Conservation (phyloP, 2,888 invertebrate genomes). For the Phortica magna region DNA sequence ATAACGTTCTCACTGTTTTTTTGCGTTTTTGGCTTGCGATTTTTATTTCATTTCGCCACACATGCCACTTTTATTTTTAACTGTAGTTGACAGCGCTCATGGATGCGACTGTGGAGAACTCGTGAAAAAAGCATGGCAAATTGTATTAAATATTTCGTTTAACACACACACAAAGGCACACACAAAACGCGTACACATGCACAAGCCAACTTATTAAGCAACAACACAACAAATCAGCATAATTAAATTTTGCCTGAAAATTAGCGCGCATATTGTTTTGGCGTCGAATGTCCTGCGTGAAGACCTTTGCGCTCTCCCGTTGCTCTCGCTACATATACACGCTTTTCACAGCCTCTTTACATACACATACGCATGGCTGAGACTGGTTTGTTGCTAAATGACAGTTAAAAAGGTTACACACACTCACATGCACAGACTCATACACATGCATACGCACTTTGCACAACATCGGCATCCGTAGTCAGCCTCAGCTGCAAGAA, state of each 20-base stretch:
- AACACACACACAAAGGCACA: conserved; percentile 28
- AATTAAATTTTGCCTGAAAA: conserved; percentile 66
- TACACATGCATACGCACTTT: neutral
- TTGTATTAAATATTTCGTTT: conserved; percentile 50
- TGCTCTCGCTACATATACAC: neutral
- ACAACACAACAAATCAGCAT: conserved; percentile 39
- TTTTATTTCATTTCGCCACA: conserved; percentile 56
- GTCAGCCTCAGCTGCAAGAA: neutral
- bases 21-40: conserved; percentile 39
- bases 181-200: conserved; percentile 27
- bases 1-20: too few species aligned
- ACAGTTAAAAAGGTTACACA: conserved; percentile 7
- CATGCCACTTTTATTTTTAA: conserved; percentile 37
- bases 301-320: neutral
- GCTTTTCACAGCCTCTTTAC: neutral
- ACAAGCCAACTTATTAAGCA: conserved; percentile 40
- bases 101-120: neutral
- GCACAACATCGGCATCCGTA: neutral
- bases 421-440: conserved; percentile 10
- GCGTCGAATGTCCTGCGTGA: conserved; percentile 43
- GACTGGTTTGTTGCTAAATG: conserved; percentile 20
- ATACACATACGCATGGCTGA: neutral
- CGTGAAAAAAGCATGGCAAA: conserved; percentile 45
- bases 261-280: conserved; percentile 64
- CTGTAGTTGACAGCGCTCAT: conserved; percentile 59